Evolutionary conservation across 2,797 vertebrate genomes (phyloP).

Genomic region (Rhabdomys pumilio): DNA sequence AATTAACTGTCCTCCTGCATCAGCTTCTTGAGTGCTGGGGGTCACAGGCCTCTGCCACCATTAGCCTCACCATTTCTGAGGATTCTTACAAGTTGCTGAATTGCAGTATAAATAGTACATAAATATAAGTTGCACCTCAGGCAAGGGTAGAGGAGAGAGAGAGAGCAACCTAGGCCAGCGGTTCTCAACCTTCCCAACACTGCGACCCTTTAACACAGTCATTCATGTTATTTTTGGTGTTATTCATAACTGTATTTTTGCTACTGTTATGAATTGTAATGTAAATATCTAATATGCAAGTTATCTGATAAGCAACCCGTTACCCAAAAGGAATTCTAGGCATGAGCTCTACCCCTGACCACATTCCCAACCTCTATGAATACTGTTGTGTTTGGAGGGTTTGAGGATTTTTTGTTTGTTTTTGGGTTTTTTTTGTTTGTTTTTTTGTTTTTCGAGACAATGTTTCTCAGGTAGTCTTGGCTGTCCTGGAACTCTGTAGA

Average conservation of each 20-base stretch:
- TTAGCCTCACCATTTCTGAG: neutral
- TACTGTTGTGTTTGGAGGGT: neutral
- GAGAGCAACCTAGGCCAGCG: too few relatives aligned
- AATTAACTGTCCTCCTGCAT: neutral
- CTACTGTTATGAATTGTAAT: neutral
- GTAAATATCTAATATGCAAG: neutral
- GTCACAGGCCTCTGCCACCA: neutral
- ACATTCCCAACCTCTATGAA: neutral
- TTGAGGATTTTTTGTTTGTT: neutral
- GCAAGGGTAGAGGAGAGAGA: too few relatives aligned
- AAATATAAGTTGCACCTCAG: neutral
- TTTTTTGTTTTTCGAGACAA: too few relatives aligned
- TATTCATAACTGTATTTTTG: neutral
- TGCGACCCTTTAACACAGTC: neutral
- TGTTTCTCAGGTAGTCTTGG: too few relatives aligned
- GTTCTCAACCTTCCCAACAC: neutral
- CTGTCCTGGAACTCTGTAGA: too few relatives aligned
- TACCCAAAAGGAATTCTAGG: neutral
- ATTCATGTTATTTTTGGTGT: neutral
- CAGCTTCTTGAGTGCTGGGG: neutral
- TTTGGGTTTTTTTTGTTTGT: too few relatives aligned
- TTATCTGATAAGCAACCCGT: neutral
- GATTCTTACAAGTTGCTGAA: neutral
- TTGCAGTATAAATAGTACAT: neutral
- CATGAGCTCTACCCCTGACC: neutral